A percentile compares a stretch with the other conserved stretches of the same genome.
These are phyloP conservation scores for Exocentrus adspersus DNA, from an alignment of 2,888 invertebrate species.

Conservation along the genomic window DNA sequence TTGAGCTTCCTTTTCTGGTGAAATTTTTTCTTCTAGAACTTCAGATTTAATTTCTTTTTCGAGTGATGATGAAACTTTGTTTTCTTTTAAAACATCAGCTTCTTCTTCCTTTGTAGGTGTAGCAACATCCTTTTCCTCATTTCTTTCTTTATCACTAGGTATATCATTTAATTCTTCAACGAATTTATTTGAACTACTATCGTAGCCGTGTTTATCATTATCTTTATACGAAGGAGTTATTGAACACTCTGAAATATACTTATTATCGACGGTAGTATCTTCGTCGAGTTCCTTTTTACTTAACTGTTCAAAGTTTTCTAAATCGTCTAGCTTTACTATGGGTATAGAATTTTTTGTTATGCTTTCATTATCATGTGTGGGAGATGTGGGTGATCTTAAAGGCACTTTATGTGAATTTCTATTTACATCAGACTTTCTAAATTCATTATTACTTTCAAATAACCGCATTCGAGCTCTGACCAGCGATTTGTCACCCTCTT, in stretches of 20 bases:
- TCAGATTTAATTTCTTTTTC: no score
- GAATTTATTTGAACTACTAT: slow-evolving; percentile 15
- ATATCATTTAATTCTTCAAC: background rate
- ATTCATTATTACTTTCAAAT: slow-evolving; percentile 55
- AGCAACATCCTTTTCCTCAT: no score
- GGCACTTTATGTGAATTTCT: slow-evolving; percentile 42
- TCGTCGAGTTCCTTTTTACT: slow-evolving; percentile 22
- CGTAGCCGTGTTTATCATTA: slow-evolving; percentile 17
- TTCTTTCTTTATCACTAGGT: background rate
- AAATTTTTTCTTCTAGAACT: no score
- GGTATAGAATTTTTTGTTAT: slow-evolving; percentile 7
- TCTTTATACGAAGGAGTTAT: slow-evolving; percentile 9
- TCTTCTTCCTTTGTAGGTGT: no score
- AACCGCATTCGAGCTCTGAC: slow-evolving; percentile 62
- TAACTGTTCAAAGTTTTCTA: slow-evolving; percentile 42
- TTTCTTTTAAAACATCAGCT: no score
- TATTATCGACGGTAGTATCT: slow-evolving; percentile 1
- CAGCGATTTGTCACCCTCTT: slow-evolving; percentile 52
- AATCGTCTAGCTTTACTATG: slow-evolving; percentile 38
- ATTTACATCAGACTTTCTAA: slow-evolving; percentile 47
- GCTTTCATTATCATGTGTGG: slow-evolving; percentile 32
- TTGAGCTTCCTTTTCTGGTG: background rate
- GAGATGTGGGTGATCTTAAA: slow-evolving; percentile 31
- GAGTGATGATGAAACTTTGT: no score
- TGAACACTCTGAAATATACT: slow-evolving; percentile 9